phyloP scores from a whole-genome alignment of 2,888 invertebrate species.

The Torymus texanus region DNA sequence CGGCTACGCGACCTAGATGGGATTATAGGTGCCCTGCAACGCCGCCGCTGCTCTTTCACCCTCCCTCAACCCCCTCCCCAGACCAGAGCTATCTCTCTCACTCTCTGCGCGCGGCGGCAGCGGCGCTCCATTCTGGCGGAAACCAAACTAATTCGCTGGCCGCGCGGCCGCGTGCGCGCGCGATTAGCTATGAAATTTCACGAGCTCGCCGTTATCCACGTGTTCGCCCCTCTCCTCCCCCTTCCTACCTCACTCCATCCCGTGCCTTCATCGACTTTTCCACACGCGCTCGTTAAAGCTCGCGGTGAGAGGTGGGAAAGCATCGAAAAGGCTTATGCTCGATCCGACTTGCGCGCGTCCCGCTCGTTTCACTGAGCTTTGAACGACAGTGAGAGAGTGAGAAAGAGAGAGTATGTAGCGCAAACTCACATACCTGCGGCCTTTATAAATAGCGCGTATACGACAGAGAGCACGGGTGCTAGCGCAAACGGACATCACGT shows the following conservation, averaged over 20 bases:
- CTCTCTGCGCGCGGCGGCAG: conserved; percentile 55
- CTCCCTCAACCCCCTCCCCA: not conserved
- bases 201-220: conserved; percentile 49
- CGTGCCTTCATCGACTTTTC: conserved; percentile 16
- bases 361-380: not conserved
- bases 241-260: not conserved
- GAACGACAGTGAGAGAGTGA: not conserved
- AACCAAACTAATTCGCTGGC: conserved; percentile 63
- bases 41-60: not conserved
- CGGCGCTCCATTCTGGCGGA: conserved; percentile 57
- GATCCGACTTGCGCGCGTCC: not conserved
- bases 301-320: not conserved
- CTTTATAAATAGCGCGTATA: too few species aligned
- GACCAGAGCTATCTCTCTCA: conserved; percentile 7
- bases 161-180: conserved; percentile 31
- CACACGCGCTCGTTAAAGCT: not conserved
- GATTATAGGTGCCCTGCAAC: conserved; percentile 59
- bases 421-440: not conserved
- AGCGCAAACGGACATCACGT: too few species aligned
- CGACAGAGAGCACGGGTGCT: too few species aligned
- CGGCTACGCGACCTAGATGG: conserved; percentile 59
- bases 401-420: too few species aligned
- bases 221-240: not conserved
- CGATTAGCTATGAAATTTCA: conserved; percentile 67
- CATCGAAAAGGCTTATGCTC: not conserved